phyloP scores from a whole-genome alignment of 2,113 vertebrate species.

The Anseranas semipalmata region DNA sequence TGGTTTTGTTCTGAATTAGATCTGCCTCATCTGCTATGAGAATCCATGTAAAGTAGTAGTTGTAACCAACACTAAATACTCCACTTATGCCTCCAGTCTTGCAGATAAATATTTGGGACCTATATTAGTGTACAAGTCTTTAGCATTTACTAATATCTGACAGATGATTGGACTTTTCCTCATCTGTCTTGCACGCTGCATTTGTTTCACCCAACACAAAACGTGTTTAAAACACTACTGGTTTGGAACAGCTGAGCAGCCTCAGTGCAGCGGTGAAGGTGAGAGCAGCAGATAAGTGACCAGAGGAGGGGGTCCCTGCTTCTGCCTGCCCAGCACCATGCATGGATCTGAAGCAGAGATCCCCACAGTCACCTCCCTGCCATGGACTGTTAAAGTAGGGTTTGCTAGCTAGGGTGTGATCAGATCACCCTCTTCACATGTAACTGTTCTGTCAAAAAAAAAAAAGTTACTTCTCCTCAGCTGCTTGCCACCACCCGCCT shows the following conservation, averaged over 20 bases:
- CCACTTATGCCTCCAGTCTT: neutral
- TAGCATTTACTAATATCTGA: neutral
- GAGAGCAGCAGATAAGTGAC: neutral
- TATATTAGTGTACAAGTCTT: neutral
- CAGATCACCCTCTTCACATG: neutral
- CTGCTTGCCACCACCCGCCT: neutral
- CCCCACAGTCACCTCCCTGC: neutral
- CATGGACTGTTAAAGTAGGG: neutral
- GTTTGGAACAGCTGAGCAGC: neutral
- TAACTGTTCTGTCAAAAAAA: neutral
- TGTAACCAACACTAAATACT: neutral
- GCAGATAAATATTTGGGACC: neutral
- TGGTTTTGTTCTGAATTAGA: neutral
- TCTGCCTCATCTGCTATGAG: neutral
- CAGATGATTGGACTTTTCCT: neutral
- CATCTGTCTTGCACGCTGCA: neutral
- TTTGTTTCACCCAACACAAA: neutral
- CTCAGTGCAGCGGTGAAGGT: neutral
- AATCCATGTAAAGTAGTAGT: neutral
- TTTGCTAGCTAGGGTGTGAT: neutral
- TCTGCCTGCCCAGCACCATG: neutral
- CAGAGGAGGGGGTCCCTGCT: neutral
- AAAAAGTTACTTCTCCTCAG: neutral
- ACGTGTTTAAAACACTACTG: neutral
- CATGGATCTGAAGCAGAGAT: neutral